Evolutionary conservation across 2,888 invertebrate genomes (phyloP), one percentile per base, ranked within the genome.

Genomic region (Clanis bilineata): DNA sequence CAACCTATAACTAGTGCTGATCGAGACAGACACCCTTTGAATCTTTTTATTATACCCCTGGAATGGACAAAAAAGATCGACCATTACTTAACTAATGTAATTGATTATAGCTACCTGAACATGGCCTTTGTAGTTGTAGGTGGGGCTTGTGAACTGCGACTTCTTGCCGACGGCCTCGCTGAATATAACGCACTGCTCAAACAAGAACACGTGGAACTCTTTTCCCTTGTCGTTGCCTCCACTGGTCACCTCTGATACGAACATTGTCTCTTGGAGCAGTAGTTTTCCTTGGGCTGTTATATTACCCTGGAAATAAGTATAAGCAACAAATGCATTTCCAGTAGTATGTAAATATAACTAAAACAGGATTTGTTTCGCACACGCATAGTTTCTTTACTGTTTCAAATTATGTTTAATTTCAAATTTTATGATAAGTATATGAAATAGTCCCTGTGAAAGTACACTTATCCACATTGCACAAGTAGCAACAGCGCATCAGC

Each of bases 131-230:
- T 98, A 99, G 80, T 97, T 95, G 89, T 98, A 99, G 32, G 96
- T 96, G 61, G 98, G 98, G 93, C 96, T 97, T 68, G 96, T 96
- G 86, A 97, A 98, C 84, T 98, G 98, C 47, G 96, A 97, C 86
- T 97, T 97, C 86, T 96, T 96, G 69, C 98, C 98, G 58, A 97
- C 96, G 60, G 97, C 96, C 81, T 99, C 99, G 74, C 98, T 98
- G 88, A 99, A 97, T 75, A 98, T 98, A 72, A 99, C 96, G 80
- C 97, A 98, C 90, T 99, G 99, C 84, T 99, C 98, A 84, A 99
- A 99, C 56, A 99, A 94, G 93, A 99, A 99, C 65, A 99, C 97
- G 86, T 98, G 97, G 77, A 98, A 93, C 73, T 99, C 99, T 77
- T 97, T 86, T 63, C 78, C 80, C 65, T 83, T 85, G 62, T 88